Conservation (phyloP, 2,888 invertebrate genomes). For the Trichopria drosophilae region DNA sequence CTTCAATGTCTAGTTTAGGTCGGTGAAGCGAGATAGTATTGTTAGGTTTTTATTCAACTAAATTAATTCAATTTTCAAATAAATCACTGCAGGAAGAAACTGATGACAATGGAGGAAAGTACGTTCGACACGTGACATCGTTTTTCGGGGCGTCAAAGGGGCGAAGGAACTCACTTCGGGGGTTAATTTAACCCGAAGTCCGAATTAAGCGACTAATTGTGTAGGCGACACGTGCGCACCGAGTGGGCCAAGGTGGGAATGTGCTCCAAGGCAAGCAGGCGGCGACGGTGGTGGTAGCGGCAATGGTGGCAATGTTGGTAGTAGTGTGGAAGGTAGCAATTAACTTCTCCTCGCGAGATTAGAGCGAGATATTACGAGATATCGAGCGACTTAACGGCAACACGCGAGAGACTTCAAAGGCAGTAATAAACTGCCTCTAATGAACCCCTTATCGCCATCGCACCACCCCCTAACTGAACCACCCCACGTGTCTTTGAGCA, state of each 20-base stretch:
- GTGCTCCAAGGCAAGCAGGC: slow-evolving; percentile 26
- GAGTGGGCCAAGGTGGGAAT: slow-evolving; percentile 25
- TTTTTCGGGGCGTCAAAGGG: slow-evolving; percentile 30
- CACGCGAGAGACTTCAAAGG: slow-evolving; percentile 60
- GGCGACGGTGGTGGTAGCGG: slow-evolving; percentile 9
- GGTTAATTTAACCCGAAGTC: slow-evolving; percentile 33
- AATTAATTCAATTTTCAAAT: too few species aligned
- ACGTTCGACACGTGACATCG: too few species aligned
- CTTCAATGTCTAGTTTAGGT: too few species aligned
- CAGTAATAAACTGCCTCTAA: slow-evolving; percentile 59
- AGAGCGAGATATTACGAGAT: slow-evolving; percentile 59
- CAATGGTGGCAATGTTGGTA: slow-evolving; percentile 33
- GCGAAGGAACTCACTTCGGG: slow-evolving; percentile 25
- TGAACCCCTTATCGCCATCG: slow-evolving; percentile 57
- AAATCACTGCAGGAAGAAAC: too few species aligned
- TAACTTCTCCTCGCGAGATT: slow-evolving; percentile 59
- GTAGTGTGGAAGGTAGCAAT: slow-evolving; percentile 48
- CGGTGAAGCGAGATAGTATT: too few species aligned
- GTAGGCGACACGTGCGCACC: slow-evolving; percentile 45
- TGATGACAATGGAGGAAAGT: too few species aligned
- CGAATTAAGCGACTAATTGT: slow-evolving; percentile 47
- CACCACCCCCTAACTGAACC: slow-evolving; percentile 43
- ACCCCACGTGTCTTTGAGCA: slow-evolving; percentile 40
- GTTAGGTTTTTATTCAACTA: too few species aligned
- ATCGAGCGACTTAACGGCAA: slow-evolving; percentile 59